Evolutionary conservation across 1,140 invertebrate genomes (phyloP), one percentile per base, ranked within the genome.

Genomic region (Ostrea edulis): DNA sequence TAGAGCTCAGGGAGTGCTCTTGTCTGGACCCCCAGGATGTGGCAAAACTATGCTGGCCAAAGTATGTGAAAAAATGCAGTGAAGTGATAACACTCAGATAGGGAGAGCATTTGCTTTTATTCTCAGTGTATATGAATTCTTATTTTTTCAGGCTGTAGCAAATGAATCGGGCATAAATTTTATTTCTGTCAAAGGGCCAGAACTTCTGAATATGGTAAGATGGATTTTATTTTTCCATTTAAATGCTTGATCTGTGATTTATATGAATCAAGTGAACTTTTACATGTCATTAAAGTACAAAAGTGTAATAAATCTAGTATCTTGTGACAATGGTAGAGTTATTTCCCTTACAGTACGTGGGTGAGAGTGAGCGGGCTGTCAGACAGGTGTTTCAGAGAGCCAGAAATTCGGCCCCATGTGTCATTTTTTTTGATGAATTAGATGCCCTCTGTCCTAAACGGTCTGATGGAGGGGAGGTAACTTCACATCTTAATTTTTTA

Each of bases 371-470:
- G 95, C 96, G 98, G 92, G 98, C 98, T 5, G 98, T 99, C 0
- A 95, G 99, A 58, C 97, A 98, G 35, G 98, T 98, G 92, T 99
- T 99, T 94, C 97, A 98, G 93, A 96, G 98, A 90, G 99, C 99
- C 0, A 95, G 97, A 71, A 99, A 99, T 95, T 99, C 98, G 0
- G 96, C 98, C 0, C 99, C 99, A 0, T 99, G 99, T 95, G 98
- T 99, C 17, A 99, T 99, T 93, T 99, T 99, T 95, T 99, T 99
- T 95, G 99, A 99, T 94, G 99, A 99, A 95, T 96, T 99, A 89
- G 99, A 99, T 95, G 97, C 99, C 0, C 94, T 99, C 29, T 99
- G 98, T 95, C 98, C 98, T 0, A 97, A 97, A 92, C 96, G 99
- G 93, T 97, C 97, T 8, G 90, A 91, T 55, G 53, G 87, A 54